Conservation (phyloP, 2,797 vertebrate genomes). For the Dallia pectoralis region DNA sequence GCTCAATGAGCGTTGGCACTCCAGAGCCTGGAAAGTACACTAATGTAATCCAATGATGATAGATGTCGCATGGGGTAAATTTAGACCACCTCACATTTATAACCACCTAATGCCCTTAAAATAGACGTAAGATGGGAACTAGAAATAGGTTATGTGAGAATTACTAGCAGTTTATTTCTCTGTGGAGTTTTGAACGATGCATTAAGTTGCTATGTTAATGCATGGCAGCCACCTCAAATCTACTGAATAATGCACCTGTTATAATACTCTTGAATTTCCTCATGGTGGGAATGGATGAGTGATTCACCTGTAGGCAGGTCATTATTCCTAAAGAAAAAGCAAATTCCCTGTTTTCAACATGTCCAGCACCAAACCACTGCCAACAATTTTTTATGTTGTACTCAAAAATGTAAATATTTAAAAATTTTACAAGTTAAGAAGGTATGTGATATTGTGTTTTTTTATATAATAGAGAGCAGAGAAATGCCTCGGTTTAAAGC, state of each 20-base stretch:
- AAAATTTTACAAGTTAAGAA: too few species aligned
- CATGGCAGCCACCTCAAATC: constrained; percentile 70
- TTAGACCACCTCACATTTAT: constrained; percentile 82
- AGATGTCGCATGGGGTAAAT: constrained; percentile 76
- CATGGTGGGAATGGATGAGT: constrained; percentile 43
- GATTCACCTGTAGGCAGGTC: constrained; percentile 31
- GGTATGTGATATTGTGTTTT: too few species aligned
- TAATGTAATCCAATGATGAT: constrained; percentile 71
- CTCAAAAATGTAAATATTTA: too few species aligned
- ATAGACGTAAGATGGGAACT: constrained; percentile 78
- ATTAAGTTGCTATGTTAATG: constrained; percentile 65
- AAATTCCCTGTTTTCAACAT: background rate
- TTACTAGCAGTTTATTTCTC: constrained; percentile 66
- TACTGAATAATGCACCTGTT: constrained; percentile 78
- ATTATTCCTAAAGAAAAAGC: constrained; percentile 9
- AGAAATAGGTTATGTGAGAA: constrained; percentile 73
- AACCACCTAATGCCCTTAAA: constrained; percentile 78
- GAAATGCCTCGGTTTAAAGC: too few species aligned
- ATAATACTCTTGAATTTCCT: constrained; percentile 66
- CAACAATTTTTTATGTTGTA: too few species aligned
- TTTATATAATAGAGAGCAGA: too few species aligned
- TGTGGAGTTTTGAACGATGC: constrained; percentile 69
- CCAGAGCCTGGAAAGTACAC: constrained; percentile 66
- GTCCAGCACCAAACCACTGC: too few species aligned
- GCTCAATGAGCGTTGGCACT: constrained; percentile 60